Base-by-base conservation (phyloP, 2,888 invertebrate genomes). In the Chesias legatella region DNA sequence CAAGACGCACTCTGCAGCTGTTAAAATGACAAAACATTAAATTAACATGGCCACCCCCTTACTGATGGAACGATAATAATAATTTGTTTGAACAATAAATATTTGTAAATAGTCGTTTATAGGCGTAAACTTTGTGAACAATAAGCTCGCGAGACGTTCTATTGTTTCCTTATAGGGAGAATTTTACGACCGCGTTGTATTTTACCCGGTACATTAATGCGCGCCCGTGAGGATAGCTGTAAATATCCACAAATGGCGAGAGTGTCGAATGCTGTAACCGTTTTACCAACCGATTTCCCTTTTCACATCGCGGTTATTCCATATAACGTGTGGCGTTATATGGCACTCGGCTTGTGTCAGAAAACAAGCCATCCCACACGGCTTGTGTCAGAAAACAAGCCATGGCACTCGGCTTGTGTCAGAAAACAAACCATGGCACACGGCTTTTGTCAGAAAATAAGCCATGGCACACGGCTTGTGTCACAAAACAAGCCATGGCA, bases 1-100 rank as follows among this genome's bases (percentile, higher is more conserved):
- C 0, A 21, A 9, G 5, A n/a, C 13, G n/a, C 17, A 25, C n/a
- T 10, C 10, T 13, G 9, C 34, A 44, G 38, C 20, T 38, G 34
- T 38, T 24, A 20, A 26, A 20, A 17, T 22, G 1, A 7, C 22
- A 33, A 26, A 37, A 23, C 35, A 7, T 35, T 26, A 30, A 33
- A 29, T 29, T 11, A 27, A 33, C 23, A 24, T 7, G 27, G 20
- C 30, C 23, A 11, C 23, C 24, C 47, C 48, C 35, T 56, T 49
- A 47, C 56, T 56, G 61, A 56, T 48, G 44, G 45, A 56, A 58
- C 50, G 43, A 43, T 55, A 50, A 51, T 26, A 41, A 40, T 48
- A 48, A 52, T 38, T 42, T 43, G 51, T 49, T 47, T 39, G 34
- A 45, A 49, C 49, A 48, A 51, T 49, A 51, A 46, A 46, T 48